Evolutionary conservation across 2,797 vertebrate species (phyloP), one percentile per base, ranked within the genome.

Genomic region (Malacoraja senta): DNA sequence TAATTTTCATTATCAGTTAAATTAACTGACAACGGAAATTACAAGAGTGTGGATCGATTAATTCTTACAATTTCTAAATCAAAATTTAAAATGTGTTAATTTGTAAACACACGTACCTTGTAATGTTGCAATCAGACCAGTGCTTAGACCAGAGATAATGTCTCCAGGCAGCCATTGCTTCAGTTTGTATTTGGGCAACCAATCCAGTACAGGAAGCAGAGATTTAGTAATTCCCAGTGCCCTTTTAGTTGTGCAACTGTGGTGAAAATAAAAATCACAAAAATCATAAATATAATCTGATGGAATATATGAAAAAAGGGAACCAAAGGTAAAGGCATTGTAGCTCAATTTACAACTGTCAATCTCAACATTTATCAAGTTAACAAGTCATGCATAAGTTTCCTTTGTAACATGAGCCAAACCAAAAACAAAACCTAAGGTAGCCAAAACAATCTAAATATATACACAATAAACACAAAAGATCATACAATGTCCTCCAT

Each of bases 71-170:
- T 63, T 63, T 32, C 24, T 65, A 88, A 21, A 10, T 35, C 61
- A n/a, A 61, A 68, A 90, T 44, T 44, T n/a, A 15, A 68, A 26
- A 91, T 63, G 19, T 72, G 88, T 72, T 29, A 35, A 24, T 26
- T 65, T 74, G 71, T 0, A 93, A 21, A 83, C 17, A 17, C n/a
- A 53, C 94, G 95, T 96, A 98, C 98, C 98, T 96, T 98, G 97
- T 94, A 98, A 94, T 1, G 97, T 97, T 93, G 96, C 98, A 29
- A 98, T 97, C 19, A 98, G 96, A 29, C 98, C 98, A 0, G 97
- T 98, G 94, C 97, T 98, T 93, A 98, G 80, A 83, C 97, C 98
- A 0, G 98, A 97, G 95, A 98, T 96, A 93, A 97, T 68, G 93
- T 98, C 98, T 94, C 95, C 96, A 63, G 97, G 58, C 88, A 98